These are phyloP conservation scores for Phanerotoma sp. DNA, from an alignment of 2,888 invertebrate species.

Conservation along the genomic window DNA sequence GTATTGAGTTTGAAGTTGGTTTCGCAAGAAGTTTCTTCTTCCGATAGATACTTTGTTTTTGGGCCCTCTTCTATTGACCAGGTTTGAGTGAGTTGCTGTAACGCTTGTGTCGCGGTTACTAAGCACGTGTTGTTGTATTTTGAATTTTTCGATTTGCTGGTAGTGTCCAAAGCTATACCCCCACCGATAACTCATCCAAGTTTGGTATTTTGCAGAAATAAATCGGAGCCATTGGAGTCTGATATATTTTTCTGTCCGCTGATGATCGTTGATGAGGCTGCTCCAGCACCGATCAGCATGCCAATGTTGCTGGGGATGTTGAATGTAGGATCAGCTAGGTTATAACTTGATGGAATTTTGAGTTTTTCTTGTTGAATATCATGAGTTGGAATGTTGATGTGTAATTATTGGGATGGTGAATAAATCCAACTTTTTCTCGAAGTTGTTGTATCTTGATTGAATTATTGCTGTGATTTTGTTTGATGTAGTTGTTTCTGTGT, in stretches of 20 bases:
- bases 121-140: background rate
- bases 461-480: too few species aligned
- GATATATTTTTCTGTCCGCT: constrained; percentile 20
- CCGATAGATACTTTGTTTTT: background rate
- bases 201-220: constrained; percentile 20
- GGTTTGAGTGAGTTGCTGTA: background rate
- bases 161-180: background rate
- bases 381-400: constrained; percentile 11
- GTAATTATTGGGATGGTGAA: too few species aligned
- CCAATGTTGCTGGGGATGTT: constrained; percentile 21
- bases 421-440: too few species aligned
- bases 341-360: constrained; percentile 2
- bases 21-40: constrained; percentile 15
- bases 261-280: constrained; percentile 1
- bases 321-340: constrained; percentile 25
- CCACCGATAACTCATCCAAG: constrained; percentile 24
- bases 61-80: constrained; percentile 3
- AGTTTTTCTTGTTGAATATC: background rate
- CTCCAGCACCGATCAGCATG: constrained; percentile 18
- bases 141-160: background rate
- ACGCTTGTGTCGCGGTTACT: background rate
- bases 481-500: too few species aligned
- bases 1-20: constrained; percentile 9
- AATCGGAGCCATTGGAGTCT: background rate
- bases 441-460: too few species aligned